Evolutionary conservation across 2,797 vertebrate genomes (phyloP).

Genomic region (Sebastes itinus): DNA sequence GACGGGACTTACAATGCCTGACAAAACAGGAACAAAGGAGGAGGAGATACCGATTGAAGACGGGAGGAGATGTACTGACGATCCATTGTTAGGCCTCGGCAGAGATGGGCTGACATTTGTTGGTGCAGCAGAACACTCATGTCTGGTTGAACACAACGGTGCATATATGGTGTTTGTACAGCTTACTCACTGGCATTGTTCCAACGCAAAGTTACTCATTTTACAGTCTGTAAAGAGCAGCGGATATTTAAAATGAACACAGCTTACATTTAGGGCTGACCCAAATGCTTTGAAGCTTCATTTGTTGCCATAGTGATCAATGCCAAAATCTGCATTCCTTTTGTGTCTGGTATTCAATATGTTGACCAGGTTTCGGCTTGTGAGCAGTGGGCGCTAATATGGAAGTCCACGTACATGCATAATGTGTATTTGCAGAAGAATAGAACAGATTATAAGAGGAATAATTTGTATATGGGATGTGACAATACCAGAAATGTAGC

Average conservation of each 20-base stretch:
- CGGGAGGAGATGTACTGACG: constrained; percentile 33
- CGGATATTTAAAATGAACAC: constrained; percentile 19
- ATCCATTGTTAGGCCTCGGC: constrained; percentile 60
- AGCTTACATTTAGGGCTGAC: constrained; percentile 4
- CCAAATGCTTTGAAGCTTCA: neutral
- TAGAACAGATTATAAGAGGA: neutral
- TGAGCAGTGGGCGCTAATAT: neutral
- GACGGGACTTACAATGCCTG: constrained; percentile 57
- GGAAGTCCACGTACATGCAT: neutral
- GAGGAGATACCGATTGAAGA: constrained; percentile 45
- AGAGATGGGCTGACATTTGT: constrained; percentile 53
- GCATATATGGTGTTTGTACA: constrained; percentile 5
- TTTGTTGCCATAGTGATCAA: constrained; percentile 14
- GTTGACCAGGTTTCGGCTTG: neutral
- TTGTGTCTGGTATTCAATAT: neutral
- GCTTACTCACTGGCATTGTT: neutral
- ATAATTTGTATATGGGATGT: neutral
- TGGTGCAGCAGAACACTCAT: constrained; percentile 12
- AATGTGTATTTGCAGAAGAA: neutral
- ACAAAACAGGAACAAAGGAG: constrained; percentile 63
- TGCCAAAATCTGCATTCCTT: constrained; percentile 20
- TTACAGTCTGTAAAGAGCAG: neutral
- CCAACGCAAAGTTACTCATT: neutral
- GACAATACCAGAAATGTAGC: no score
- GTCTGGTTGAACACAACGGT: constrained; percentile 24